phyloP scores from a whole-genome alignment of 2,113 vertebrate species.

The Gopherus evgoodei region DNA sequence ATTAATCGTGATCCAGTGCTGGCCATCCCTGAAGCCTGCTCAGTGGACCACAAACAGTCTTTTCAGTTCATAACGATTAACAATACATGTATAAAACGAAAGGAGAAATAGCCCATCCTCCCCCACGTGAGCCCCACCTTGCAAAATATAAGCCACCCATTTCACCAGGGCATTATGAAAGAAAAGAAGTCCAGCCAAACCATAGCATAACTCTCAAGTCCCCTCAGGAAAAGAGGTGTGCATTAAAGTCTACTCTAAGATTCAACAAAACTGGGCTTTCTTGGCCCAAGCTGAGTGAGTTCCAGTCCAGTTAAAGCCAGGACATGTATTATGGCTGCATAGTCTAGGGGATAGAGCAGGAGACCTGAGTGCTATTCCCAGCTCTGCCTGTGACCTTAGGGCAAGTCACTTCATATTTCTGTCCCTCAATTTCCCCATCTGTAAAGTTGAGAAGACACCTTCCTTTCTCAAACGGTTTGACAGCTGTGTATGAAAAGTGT shows the following conservation, averaged over 20 bases:
- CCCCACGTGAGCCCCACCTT: neutral
- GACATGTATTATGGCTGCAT: neutral
- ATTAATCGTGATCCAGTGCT: neutral
- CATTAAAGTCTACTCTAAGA: neutral
- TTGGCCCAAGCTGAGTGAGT: neutral
- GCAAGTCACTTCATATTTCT: neutral
- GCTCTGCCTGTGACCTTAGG: neutral
- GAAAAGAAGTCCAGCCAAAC: neutral
- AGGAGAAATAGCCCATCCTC: neutral
- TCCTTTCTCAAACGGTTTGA: neutral
- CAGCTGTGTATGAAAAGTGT: neutral
- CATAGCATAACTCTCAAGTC: neutral
- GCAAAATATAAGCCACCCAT: neutral
- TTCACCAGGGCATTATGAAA: neutral
- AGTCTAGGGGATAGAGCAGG: neutral
- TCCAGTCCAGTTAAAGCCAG: neutral
- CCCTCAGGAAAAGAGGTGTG: neutral
- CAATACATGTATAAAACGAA: neutral
- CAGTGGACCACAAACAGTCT: neutral
- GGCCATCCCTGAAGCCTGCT: neutral
- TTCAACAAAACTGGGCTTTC: neutral
- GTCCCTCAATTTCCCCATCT: neutral
- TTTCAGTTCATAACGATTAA: neutral
- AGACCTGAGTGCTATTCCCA: neutral
- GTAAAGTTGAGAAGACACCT: neutral